Conservation (phyloP, 1,140 invertebrate species). For the Sweltsa coloradensis region DNA sequence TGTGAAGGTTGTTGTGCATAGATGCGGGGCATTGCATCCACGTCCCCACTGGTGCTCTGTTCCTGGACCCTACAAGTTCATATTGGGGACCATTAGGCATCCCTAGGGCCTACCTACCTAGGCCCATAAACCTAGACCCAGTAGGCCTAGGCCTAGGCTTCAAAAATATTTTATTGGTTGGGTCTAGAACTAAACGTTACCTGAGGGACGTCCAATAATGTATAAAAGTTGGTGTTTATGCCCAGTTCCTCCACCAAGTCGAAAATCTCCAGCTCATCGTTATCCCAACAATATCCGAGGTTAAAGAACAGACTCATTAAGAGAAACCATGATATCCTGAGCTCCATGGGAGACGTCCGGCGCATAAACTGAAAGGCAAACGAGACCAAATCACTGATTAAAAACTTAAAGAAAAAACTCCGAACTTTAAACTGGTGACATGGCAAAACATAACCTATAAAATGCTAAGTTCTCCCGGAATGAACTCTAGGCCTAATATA, state of each 20-base stretch:
- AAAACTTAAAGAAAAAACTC: too few species aligned
- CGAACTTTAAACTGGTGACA: too few species aligned
- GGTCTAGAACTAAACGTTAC: conserved; percentile 34
- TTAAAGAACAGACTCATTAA: too few species aligned
- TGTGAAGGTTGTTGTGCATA: too few species aligned
- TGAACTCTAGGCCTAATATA: too few species aligned
- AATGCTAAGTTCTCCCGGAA: too few species aligned
- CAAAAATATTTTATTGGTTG: background rate
- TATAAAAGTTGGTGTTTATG: conserved; percentile 90
- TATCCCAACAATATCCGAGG: too few species aligned
- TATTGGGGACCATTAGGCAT: background rate
- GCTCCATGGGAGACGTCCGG: too few species aligned
- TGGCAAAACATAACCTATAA: too few species aligned
- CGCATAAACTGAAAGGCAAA: too few species aligned
- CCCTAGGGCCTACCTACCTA: background rate
- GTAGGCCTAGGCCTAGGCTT: background rate
- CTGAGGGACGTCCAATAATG: conserved; percentile 67
- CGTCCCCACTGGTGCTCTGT: background rate
- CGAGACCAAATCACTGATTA: too few species aligned
- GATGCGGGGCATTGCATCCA: background rate
- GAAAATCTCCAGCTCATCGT: conserved; percentile 87
- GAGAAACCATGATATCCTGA: too few species aligned
- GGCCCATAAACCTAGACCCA: background rate
- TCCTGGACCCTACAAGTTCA: background rate
- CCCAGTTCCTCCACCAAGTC: conserved; percentile 95